A percentile compares a stretch with the other conserved stretches of the same genome.
Conservation (phyloP, 2,797 vertebrate species). For the Leptatherina wallacei region DNA sequence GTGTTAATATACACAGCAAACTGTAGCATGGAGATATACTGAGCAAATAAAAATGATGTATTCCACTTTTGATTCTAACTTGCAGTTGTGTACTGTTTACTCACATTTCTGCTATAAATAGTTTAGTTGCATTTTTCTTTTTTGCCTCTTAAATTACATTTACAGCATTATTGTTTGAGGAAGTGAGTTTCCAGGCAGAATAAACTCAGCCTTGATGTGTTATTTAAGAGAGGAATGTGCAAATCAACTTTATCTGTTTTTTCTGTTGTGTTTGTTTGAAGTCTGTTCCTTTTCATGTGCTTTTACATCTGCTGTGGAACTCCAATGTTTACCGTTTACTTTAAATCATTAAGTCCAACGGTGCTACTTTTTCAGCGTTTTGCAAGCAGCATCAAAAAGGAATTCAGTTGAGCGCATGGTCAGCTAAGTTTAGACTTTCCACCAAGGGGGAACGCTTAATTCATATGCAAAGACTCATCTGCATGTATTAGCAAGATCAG, state of each 20-base stretch:
- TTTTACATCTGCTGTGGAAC: neutral
- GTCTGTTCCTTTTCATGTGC: slow-evolving; percentile 12
- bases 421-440: slow-evolving; percentile 55
- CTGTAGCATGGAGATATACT: slow-evolving; percentile 47
- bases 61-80: slow-evolving; percentile 59
- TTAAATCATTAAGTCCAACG: neutral
- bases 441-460: slow-evolving; percentile 34
- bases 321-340: slow-evolving; percentile 36
- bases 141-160: slow-evolving; percentile 49
- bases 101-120: slow-evolving; percentile 59
- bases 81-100: slow-evolving; percentile 44
- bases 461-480: slow-evolving; percentile 46
- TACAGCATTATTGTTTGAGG: slow-evolving; percentile 23
- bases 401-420: slow-evolving; percentile 49
- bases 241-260: slow-evolving; percentile 23
- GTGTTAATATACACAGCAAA: slow-evolving; percentile 52
- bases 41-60: slow-evolving; percentile 67
- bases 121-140: slow-evolving; percentile 15
- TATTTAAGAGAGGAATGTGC: slow-evolving; percentile 15
- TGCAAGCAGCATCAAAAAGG: slow-evolving; percentile 14
- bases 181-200: slow-evolving; percentile 28
- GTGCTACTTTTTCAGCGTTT: slow-evolving; percentile 51
- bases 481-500: slow-evolving; percentile 64
- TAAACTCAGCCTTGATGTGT: slow-evolving; percentile 5
- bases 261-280: slow-evolving; percentile 38